Conservation (phyloP, 2,113 vertebrate genomes). For the Percina caprodes region DNA sequence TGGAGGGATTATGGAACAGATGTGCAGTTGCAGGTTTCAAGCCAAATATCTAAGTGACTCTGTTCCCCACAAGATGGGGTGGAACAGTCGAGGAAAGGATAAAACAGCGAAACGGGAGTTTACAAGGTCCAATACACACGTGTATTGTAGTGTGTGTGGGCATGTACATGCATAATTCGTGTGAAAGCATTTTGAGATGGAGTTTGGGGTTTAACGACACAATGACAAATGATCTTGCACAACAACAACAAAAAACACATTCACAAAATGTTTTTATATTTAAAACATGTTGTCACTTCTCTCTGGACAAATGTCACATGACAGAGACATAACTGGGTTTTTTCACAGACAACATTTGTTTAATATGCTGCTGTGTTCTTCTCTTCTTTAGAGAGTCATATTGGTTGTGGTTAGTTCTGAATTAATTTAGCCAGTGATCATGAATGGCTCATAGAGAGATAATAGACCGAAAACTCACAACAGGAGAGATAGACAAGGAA, state of each 20-base stretch:
- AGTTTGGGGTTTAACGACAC: neutral
- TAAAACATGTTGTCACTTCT: neutral
- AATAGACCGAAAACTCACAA: slow-evolving; percentile 6
- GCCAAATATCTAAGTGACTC: slow-evolving; percentile 56
- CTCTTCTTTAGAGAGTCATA: neutral
- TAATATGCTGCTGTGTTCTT: neutral
- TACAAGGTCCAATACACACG: neutral
- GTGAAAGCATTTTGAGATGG: slow-evolving; percentile 1
- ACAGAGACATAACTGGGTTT: neutral
- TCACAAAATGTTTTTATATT: neutral
- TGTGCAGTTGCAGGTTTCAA: slow-evolving; percentile 57
- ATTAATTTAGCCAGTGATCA: neutral
- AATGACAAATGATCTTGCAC: neutral
- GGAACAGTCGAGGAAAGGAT: slow-evolving; percentile 41
- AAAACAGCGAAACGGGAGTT: slow-evolving; percentile 45
- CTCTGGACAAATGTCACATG: neutral
- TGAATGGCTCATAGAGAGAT: neutral
- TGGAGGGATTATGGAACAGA: slow-evolving; percentile 70
- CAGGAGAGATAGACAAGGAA: neutral
- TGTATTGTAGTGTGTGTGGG: neutral
- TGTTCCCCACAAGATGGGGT: slow-evolving; percentile 20
- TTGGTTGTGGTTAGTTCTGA: neutral
- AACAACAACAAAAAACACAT: neutral
- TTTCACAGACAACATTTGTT: neutral
- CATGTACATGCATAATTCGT: neutral